phyloP scores from a whole-genome alignment of 1,140 invertebrate species.

The Potamilus streckersoni region DNA sequence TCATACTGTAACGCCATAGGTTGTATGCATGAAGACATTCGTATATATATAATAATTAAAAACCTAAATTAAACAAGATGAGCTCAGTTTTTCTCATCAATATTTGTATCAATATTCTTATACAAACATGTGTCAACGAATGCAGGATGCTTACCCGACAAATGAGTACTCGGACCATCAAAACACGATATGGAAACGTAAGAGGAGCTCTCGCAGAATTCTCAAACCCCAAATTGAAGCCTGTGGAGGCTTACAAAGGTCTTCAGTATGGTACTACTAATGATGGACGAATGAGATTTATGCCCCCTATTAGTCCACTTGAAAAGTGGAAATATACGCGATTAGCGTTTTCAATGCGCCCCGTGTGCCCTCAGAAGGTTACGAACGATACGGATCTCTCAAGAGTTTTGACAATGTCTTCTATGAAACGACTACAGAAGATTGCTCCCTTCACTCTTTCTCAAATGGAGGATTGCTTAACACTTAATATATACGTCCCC shows the following conservation, averaged over 20 bases:
- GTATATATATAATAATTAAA: too few relatives aligned
- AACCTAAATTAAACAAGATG: too few relatives aligned
- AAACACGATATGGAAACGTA: slow-evolving; percentile 80
- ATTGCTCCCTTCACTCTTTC: slow-evolving; percentile 87
- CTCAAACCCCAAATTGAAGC: slow-evolving; percentile 83
- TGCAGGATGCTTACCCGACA: slow-evolving; percentile 20
- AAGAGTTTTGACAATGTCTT: slow-evolving; percentile 83
- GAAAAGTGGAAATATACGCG: slow-evolving; percentile 83
- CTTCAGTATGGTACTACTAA: slow-evolving; percentile 96
- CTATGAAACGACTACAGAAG: slow-evolving; percentile 86
- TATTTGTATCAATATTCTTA: too few relatives aligned
- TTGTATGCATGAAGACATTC: too few relatives aligned
- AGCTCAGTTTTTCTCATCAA: too few relatives aligned
- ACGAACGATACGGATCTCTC: slow-evolving; percentile 75
- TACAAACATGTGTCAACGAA: not conserved
- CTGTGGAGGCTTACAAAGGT: slow-evolving; percentile 93
- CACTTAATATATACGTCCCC: slow-evolving; percentile 96
- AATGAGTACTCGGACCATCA: slow-evolving; percentile 67
- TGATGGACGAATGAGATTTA: slow-evolving; percentile 88
- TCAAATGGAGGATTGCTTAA: slow-evolving; percentile 96
- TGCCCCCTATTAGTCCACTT: slow-evolving; percentile 91
- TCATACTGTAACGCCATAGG: too few relatives aligned
- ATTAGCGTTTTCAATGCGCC: slow-evolving; percentile 81
- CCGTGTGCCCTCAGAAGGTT: slow-evolving; percentile 85
- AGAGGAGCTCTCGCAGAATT: slow-evolving; percentile 87